phyloP scores from a whole-genome alignment of 2,888 invertebrate genomes.

The Dichetophora obliterata region DNA sequence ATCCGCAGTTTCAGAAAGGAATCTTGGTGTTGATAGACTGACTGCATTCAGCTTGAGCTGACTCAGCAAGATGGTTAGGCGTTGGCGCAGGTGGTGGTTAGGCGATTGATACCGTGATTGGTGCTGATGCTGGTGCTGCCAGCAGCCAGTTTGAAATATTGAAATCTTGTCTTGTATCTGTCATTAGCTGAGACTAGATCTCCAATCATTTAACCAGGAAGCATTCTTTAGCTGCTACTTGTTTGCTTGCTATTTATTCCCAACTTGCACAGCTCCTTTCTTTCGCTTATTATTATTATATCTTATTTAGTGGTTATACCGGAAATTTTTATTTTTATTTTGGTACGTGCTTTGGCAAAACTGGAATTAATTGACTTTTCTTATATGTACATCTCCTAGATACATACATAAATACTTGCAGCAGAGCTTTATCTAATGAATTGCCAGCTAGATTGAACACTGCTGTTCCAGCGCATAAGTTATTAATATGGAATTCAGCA shows the following conservation, averaged over 20 bases:
- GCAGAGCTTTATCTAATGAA: conserved; percentile 18
- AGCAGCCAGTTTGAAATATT: not conserved
- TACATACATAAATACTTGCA: not conserved
- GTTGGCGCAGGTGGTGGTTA: conserved; percentile 2
- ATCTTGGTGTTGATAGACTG: too few relatives aligned
- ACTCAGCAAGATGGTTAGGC: not conserved
- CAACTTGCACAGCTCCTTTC: not conserved
- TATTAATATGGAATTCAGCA: conserved; percentile 17
- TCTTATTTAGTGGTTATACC: conserved; percentile 21
- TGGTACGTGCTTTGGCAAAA: not conserved
- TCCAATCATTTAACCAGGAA: conserved; percentile 31
- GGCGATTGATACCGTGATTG: too few relatives aligned
- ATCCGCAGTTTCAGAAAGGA: too few relatives aligned
- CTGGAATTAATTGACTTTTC: conserved; percentile 26
- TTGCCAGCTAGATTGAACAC: conserved; percentile 17
- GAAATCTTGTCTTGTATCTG: conserved; percentile 1
- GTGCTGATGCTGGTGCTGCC: too few relatives aligned
- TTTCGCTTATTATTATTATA: conserved; percentile 1
- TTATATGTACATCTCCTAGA: not conserved
- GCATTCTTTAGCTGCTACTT: conserved; percentile 7
- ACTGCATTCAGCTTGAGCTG: too few relatives aligned
- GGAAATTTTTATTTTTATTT: conserved; percentile 3
- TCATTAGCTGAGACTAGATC: conserved; percentile 1
- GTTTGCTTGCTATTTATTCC: not conserved
- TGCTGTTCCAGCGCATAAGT: not conserved